These are phyloP conservation scores for Corythornis cristatus DNA, from an alignment of 2,113 vertebrate genomes.

Conservation along the genomic window DNA sequence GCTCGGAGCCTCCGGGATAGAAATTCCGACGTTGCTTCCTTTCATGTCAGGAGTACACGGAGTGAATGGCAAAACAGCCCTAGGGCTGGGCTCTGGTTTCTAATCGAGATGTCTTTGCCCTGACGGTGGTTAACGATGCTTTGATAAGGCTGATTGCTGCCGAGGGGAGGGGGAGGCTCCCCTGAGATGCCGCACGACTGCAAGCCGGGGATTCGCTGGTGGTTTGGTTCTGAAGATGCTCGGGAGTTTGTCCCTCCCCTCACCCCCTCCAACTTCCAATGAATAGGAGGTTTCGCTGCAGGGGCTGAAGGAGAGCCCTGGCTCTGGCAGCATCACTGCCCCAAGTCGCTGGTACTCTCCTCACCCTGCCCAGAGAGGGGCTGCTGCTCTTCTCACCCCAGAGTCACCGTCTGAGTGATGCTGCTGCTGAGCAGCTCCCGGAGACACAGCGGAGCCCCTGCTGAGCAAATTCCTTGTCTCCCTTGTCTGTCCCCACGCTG, in stretches of 20 bases:
- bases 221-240: background rate
- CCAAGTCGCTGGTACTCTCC: background rate
- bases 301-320: background rate
- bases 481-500: background rate
- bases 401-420: background rate
- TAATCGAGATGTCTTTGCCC: background rate
- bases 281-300: background rate
- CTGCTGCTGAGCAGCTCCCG: background rate
- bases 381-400: background rate
- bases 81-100: background rate
- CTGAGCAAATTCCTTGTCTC: background rate
- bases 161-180: background rate
- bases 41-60: background rate
- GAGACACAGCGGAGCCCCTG: background rate
- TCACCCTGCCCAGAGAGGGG: background rate
- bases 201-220: background rate
- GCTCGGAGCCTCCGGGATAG: background rate
- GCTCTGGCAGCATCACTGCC: background rate
- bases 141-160: background rate
- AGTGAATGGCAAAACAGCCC: background rate
- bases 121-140: background rate
- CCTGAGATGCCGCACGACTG: background rate
- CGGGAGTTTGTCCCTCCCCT: background rate
- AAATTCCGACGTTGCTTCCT: accelerated
- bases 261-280: background rate